Conservation (phyloP, 2,113 vertebrate species). For the Gadus macrocephalus region DNA sequence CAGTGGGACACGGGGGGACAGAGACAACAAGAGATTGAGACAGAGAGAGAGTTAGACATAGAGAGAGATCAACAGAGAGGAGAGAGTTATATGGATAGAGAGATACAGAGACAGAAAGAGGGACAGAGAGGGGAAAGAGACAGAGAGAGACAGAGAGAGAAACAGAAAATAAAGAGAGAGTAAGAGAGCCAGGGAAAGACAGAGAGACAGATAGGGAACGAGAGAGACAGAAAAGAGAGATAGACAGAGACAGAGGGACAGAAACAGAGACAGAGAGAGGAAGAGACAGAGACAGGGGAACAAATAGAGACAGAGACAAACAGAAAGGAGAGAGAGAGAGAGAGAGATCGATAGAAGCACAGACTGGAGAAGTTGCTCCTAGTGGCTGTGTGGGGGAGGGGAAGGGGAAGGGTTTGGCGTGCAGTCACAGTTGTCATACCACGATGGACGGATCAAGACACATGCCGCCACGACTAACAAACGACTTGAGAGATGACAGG, state of each 20-base stretch:
- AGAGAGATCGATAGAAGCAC: too few relatives aligned
- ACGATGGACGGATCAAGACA: constrained; percentile 47
- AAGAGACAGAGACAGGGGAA: too few relatives aligned
- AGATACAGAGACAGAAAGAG: constrained; percentile 35
- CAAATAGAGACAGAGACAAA: constrained; percentile 34
- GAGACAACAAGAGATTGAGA: background rate
- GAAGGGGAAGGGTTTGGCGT: constrained; percentile 41
- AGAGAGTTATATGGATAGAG: too few relatives aligned
- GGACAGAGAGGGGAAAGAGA: too few relatives aligned
- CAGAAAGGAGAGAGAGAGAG: too few relatives aligned
- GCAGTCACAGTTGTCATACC: constrained; percentile 60
- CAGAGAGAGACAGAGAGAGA: background rate
- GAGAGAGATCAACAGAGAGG: too few relatives aligned
- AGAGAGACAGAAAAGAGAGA: too few relatives aligned
- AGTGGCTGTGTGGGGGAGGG: too few relatives aligned
- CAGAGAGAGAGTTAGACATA: constrained; percentile 39
- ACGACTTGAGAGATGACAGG: background rate
- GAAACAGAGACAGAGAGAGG: constrained; percentile 39
- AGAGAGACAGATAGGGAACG: constrained; percentile 22
- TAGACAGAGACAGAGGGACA: constrained; percentile 8
- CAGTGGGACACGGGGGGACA: constrained; percentile 32
- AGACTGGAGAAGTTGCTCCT: too few relatives aligned
- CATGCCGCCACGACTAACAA: background rate
- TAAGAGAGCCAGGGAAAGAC: background rate
- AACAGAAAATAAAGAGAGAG: constrained; percentile 19